Conservation (phyloP, 35 echinoderm and acorn worm species). For the Apostichopus californicus region DNA sequence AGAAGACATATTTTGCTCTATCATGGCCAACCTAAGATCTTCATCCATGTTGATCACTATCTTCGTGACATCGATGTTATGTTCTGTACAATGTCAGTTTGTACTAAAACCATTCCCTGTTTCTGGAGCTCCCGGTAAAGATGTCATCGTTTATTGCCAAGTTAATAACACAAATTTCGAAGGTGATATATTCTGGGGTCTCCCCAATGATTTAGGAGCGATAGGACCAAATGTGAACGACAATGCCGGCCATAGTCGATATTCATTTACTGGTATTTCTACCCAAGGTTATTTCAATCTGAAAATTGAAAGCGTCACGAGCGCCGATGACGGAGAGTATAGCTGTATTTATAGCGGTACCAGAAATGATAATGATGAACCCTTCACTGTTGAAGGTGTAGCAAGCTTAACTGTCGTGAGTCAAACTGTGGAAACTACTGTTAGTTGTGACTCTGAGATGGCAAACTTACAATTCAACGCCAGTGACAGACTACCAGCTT, state of each 20-base stretch:
- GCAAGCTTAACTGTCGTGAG: background rate
- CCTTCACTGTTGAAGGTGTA: background rate
- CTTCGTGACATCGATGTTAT: background rate
- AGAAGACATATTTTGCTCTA: too few species aligned
- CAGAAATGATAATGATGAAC: background rate
- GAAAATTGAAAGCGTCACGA: background rate
- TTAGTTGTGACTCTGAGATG: background rate
- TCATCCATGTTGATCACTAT: background rate
- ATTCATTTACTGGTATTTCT: background rate
- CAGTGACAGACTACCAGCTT: background rate
- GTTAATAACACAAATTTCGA: background rate
- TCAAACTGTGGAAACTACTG: background rate
- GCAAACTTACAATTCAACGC: background rate
- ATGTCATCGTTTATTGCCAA: slow-evolving; percentile 38
- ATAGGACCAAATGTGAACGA: slow-evolving; percentile 34
- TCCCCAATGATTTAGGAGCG: background rate
- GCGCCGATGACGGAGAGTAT: background rate
- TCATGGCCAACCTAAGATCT: background rate
- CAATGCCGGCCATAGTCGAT: background rate
- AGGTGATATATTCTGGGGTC: slow-evolving; percentile 25
- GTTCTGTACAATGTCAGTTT: background rate
- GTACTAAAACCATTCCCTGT: slow-evolving; percentile 40
- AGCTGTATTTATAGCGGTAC: slow-evolving; percentile 4
- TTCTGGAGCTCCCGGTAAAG: background rate
- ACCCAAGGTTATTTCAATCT: slow-evolving; percentile 28